Evolutionary conservation across 2,888 invertebrate species (phyloP).

Genomic region (Thymelicus sylvestris): DNA sequence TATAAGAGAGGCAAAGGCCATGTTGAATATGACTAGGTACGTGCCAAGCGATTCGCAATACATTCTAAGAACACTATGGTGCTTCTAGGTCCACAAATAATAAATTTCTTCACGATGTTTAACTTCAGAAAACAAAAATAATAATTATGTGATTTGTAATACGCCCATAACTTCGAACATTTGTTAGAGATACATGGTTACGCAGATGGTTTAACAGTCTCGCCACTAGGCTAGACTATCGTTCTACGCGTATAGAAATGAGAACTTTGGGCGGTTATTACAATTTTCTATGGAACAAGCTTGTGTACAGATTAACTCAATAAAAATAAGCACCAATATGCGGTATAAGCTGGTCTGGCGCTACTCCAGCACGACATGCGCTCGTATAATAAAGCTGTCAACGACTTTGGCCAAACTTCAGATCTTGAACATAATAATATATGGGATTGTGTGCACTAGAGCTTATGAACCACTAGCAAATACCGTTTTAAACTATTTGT

Average conservation of each 20-base stretch:
- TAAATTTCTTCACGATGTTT: no score
- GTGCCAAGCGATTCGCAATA: no score
- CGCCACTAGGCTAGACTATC: background rate
- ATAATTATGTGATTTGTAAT: no score
- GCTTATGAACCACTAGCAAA: background rate
- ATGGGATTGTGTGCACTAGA: background rate
- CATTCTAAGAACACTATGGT: no score
- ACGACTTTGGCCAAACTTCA: slow-evolving; percentile 19
- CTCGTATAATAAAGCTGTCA: slow-evolving; percentile 23
- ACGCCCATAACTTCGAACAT: no score
- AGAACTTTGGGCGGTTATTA: background rate
- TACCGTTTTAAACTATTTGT: slow-evolving; percentile 2
- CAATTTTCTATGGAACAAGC: slow-evolving; percentile 10
- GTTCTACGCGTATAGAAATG: background rate
- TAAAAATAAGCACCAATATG: slow-evolving; percentile 27
- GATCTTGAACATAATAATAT: slow-evolving; percentile 22
- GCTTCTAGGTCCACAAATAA: no score
- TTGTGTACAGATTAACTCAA: slow-evolving; percentile 19
- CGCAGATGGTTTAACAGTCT: no score
- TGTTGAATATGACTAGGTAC: no score
- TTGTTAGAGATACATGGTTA: no score
- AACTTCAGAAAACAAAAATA: no score
- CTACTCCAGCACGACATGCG: slow-evolving; percentile 13
- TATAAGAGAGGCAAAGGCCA: no score
- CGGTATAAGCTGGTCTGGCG: slow-evolving; percentile 18